A percentile compares a stretch with the other conserved stretches of the same genome.
phyloP scores from a whole-genome alignment of 2,888 invertebrate species.

The Ernsta delagoae region DNA sequence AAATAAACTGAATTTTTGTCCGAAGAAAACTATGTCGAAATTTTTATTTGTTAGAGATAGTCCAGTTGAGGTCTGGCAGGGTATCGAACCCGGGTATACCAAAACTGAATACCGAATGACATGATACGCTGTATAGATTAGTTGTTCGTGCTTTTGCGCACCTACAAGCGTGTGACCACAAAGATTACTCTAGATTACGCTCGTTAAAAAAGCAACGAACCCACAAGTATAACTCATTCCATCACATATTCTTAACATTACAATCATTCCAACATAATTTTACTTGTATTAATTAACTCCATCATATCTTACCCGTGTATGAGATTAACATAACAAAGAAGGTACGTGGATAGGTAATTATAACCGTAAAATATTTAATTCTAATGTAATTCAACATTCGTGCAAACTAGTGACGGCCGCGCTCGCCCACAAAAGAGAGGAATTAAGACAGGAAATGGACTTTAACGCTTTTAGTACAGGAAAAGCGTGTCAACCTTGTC shows the following conservation, averaged over 20 bases:
- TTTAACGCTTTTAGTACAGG: background rate
- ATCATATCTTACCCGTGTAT: constrained; percentile 11
- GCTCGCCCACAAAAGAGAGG: background rate
- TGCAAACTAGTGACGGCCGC: constrained; percentile 3
- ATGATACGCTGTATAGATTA: no score
- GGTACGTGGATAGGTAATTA: background rate
- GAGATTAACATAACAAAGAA: constrained; percentile 22
- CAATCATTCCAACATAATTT: constrained; percentile 1
- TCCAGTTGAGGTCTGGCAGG: no score
- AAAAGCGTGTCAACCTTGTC: background rate
- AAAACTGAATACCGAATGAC: no score
- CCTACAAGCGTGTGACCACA: no score
- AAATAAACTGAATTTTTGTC: no score
- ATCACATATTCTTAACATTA: background rate
- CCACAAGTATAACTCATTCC: background rate
- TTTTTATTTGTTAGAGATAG: no score
- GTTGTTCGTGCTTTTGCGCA: no score
- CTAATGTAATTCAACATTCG: background rate
- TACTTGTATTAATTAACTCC: constrained; percentile 12
- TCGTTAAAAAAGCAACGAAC: background rate
- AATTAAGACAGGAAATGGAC: background rate
- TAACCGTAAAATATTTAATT: constrained; percentile 21
- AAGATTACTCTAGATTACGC: background rate
- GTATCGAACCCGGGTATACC: no score
- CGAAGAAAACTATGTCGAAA: no score